These are phyloP conservation scores for Bufo gargarizans DNA, from an alignment of 2,113 vertebrate genomes.

Conservation along the genomic window DNA sequence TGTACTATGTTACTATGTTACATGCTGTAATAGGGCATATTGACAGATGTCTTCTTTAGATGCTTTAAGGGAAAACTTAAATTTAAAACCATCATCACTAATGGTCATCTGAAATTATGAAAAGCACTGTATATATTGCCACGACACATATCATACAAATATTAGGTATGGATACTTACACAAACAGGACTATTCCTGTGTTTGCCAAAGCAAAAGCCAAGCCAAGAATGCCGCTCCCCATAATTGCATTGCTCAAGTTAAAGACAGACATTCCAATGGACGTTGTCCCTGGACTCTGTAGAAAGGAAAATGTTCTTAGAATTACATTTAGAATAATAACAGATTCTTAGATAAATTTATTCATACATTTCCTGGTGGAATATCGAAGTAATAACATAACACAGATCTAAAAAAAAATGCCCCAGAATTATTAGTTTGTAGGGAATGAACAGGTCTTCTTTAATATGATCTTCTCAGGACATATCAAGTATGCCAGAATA, in stretches of 20 bases:
- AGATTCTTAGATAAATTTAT: too few relatives aligned
- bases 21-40: too few relatives aligned
- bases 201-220: slow-evolving; percentile 80
- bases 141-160: neutral
- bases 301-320: slow-evolving; percentile 46
- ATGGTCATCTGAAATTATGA: neutral
- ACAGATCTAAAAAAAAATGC: too few relatives aligned
- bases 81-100: neutral
- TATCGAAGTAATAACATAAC: too few relatives aligned
- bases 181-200: slow-evolving; percentile 78
- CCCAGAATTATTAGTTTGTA: too few relatives aligned
- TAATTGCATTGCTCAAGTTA: slow-evolving; percentile 81
- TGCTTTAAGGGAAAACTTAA: neutral
- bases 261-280: slow-evolving; percentile 79
- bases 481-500: too few relatives aligned
- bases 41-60: too few relatives aligned
- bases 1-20: too few relatives aligned
- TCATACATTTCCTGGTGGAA: too few relatives aligned
- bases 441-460: too few relatives aligned
- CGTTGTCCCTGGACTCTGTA: slow-evolving; percentile 76
- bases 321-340: neutral
- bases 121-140: neutral
- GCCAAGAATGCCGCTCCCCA: slow-evolving; percentile 82
- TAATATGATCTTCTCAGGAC: too few relatives aligned
- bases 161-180: slow-evolving; percentile 71